Base-by-base conservation (phyloP, 2,888 invertebrate species). In the Barypeithes pellucidus region DNA sequence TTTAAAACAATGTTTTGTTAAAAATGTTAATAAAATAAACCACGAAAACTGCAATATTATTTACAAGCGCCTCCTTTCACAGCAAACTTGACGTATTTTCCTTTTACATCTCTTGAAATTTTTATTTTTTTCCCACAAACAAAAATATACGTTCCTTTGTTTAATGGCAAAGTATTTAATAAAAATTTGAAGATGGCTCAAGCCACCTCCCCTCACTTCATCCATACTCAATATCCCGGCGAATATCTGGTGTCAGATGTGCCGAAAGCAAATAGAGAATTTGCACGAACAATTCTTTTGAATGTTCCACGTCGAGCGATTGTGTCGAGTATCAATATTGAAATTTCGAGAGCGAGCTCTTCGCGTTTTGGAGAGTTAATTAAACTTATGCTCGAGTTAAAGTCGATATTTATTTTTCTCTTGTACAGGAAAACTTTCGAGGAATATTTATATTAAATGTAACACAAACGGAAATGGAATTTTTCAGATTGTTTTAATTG, bases 311-410 rank as follows among this genome's bases (percentile, higher is more conserved):
- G 80, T 78, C 79, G 74, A 78, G 76, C 79, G 79, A 79, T 80
- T 77, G 65, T 73, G 74, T 75, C 75, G 77, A 80, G 81, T 80
- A 84, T 84, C 84, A 84, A 85, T 85, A 85, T 85, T 84, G 84
- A 83, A 81, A 81, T 83, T 83, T 85, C 80, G 80, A 84, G 84
- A 81, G 83, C 80, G 80, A 77, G 77, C 81, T 77, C 76, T 68
- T 68, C 67, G 69, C 63, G 76, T 77, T 71, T 68, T 75, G 67
- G 73, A 76, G 70, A 76, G 79, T 80, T 80, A 81, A 81, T 81
- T 81, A 80, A 80, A 81, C 73, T 76, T 75, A 70, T 70, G 75
- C 61, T 62, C 33, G 67, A 41, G 24, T 57, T 52, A 39, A 66
- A n/a, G 39, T 67, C 67, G 57, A 57, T 57, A 57, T 57, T 57